phyloP scores from a whole-genome alignment of 2,113 vertebrate genomes.

The Sus scrofa region T2T-Sscrofa CM000817.6:120677001-120677500 shows the following conservation, averaged over 20 bases:
- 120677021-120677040: conserved; percentile 91
- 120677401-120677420: conserved; percentile 92
- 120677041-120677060: conserved; percentile 88
- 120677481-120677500: conserved; percentile 86
- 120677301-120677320: conserved; percentile 83
- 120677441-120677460: conserved; percentile 94
- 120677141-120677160: conserved; percentile 86
- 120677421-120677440: conserved; percentile 93
- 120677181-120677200: conserved; percentile 86
- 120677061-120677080: conserved; percentile 90
- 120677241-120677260: conserved; percentile 86
- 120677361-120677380: conserved; percentile 93
- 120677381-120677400: conserved; percentile 90
- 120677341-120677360: conserved; percentile 92
- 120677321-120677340: conserved; percentile 89
- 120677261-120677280: conserved; percentile 85
- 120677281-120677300: conserved; percentile 89
- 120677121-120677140: conserved; percentile 85
- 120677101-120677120: conserved; percentile 86
- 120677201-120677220: conserved; percentile 85
- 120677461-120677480: conserved; percentile 92
- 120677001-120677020: conserved; percentile 91
- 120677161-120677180: conserved; percentile 90
- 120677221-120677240: conserved; percentile 85
- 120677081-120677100: conserved; percentile 92